Evolutionary conservation across 2,888 invertebrate species (phyloP), one percentile per base, ranked within the genome.

Genomic region (Dolomedes plantarius): DNA sequence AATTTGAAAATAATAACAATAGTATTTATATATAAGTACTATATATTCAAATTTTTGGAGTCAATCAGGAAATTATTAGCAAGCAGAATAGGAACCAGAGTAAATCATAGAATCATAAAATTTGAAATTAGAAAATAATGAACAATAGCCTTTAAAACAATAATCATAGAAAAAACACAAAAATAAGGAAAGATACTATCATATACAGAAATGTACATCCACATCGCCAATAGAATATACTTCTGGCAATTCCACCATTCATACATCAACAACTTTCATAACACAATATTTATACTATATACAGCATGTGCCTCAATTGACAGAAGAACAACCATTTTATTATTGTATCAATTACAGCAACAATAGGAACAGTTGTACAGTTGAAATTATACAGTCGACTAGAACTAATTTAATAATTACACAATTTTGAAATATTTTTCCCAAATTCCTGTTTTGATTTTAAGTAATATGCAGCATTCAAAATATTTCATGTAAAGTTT

Each of bases 281-380:
- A 81, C 79, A 79, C 74, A 50, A 62, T 81, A 81, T 81, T 81
- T 75, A 81, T 81, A 81, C 67, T 81, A 74, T 81, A 28, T 81
- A 81, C 81, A 81, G 56, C 32, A 75, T 62, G 74, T 46, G 73
- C 62, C 41, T 46, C 13, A 46, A 46, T 13, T 46, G 41, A 46
- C 41, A 13, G 41, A 46, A 46, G 13, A 46, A 46, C 41, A 46
- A 13, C 41, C 41, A 46, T 16, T 46, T 46, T 46, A 46, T 46
- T 46, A 46, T 46, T 46, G 41, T 46, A 46, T 46, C 16, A 46
- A 6, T 46, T 46, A 69, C 81, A 74, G 62, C 36, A 75, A 81
- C 75, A 74, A 69, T 50, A 81, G 81, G 81, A 81, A 81, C 81
- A 81, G 74, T 46, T 46, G 41, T 46, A 46, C 41, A 46, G 2